These are phyloP conservation scores for Nymphalis c-album DNA, from an alignment of 2,888 invertebrate species.

Conservation along the genomic window DNA sequence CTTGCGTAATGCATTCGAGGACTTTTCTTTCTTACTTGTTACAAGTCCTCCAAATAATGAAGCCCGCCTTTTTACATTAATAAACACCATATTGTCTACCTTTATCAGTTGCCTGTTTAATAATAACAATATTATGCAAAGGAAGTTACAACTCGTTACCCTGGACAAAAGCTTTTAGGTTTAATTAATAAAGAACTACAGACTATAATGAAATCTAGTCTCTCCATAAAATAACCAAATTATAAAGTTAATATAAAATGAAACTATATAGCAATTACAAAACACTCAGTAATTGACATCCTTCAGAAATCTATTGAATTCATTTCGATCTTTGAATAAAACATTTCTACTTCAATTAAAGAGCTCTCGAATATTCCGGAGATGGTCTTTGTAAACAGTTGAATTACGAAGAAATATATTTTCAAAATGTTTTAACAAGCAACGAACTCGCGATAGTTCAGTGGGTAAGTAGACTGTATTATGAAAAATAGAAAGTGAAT, in stretches of 20 bases:
- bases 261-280: background rate
- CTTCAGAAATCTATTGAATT: slow-evolving; percentile 30
- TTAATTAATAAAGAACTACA: background rate
- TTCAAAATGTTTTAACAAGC: slow-evolving; percentile 2
- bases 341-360: slow-evolving; percentile 35
- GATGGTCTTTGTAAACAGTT: slow-evolving; percentile 27
- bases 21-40: too few species aligned
- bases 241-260: background rate
- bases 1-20: too few species aligned
- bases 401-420: slow-evolving; percentile 17
- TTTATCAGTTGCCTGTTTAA: too few species aligned
- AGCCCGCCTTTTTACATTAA: too few species aligned
- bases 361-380: slow-evolving; percentile 20
- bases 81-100: too few species aligned
- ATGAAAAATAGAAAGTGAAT: too few species aligned
- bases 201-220: background rate
- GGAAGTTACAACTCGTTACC: too few species aligned
- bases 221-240: background rate
- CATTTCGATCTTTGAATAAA: slow-evolving; percentile 31
- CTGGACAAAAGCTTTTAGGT: too few species aligned
- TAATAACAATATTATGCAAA: too few species aligned
- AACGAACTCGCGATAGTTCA: background rate
- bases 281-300: slow-evolving; percentile 23
- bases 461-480: too few species aligned
- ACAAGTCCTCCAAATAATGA: too few species aligned